These are phyloP conservation scores for Cenopis cana DNA, from an alignment of 2,888 invertebrate genomes.

Conservation along the genomic window DNA sequence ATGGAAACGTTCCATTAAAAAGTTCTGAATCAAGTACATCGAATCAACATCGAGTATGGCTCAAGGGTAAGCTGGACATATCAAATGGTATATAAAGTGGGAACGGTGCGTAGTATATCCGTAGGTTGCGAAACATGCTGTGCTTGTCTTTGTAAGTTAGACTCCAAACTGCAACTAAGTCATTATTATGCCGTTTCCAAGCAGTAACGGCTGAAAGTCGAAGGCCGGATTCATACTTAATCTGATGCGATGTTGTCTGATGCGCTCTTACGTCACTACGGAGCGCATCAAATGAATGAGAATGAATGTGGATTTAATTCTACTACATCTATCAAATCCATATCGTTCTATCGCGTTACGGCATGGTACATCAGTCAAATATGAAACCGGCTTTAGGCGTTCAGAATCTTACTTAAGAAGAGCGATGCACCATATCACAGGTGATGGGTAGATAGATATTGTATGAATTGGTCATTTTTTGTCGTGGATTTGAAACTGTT, in stretches of 20 bases:
- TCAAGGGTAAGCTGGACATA: conserved; percentile 43
- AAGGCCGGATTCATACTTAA: neutral
- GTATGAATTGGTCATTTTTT: neutral
- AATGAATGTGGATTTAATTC: no score
- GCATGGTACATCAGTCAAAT: no score
- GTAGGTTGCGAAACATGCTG: conserved; percentile 58
- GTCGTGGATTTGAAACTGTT: neutral
- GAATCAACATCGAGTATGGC: conserved; percentile 25
- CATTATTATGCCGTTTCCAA: neutral
- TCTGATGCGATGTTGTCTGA: no score
- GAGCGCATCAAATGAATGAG: no score
- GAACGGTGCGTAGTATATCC: conserved; percentile 67
- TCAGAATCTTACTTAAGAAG: neutral
- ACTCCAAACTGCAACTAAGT: conserved; percentile 16
- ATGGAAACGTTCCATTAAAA: neutral
- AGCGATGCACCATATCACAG: neutral
- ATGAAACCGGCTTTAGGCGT: no score
- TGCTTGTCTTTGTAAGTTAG: conserved; percentile 32
- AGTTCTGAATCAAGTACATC: conserved; percentile 14
- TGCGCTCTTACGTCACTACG: no score
- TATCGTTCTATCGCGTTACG: no score
- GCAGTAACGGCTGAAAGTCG: conserved; percentile 7
- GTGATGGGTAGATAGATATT: neutral
- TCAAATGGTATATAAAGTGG: conserved; percentile 32
- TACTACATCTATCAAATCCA: no score